Evolutionary conservation across 2,888 invertebrate species (phyloP).

Genomic region (Cheilosia variabilis): DNA sequence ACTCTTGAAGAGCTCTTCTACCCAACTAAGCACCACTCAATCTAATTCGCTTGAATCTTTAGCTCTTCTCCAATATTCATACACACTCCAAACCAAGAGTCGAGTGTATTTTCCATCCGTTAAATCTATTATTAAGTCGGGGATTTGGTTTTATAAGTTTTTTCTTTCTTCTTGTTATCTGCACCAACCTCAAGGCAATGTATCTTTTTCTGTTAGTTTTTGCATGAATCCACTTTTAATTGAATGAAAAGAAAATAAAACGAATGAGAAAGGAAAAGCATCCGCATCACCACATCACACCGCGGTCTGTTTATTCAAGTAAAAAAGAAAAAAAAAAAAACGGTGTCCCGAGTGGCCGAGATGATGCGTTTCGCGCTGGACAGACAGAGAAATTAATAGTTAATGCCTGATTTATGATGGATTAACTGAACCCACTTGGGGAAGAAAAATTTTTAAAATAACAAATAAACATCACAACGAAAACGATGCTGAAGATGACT

Average conservation of each 20-base stretch:
- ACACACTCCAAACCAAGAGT: constrained; percentile 31
- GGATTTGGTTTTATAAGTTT: not conserved
- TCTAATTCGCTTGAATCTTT: constrained; percentile 49
- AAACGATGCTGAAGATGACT: constrained; percentile 33
- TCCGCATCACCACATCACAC: constrained; percentile 11
- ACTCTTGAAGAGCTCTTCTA: constrained; percentile 12
- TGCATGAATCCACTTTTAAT: constrained; percentile 52
- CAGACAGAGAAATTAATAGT: constrained; percentile 71
- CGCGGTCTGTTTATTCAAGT: constrained; percentile 43
- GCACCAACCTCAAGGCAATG: constrained; percentile 38
- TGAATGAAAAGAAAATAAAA: constrained; percentile 36
- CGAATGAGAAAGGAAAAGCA: constrained; percentile 22
- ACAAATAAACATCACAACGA: constrained; percentile 73
- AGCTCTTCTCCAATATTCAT: constrained; percentile 21
- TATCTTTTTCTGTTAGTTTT: constrained; percentile 36
- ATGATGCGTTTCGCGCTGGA: constrained; percentile 6
- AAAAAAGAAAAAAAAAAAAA: not conserved
- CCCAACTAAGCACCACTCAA: constrained; percentile 50
- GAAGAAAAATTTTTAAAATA: constrained; percentile 61
- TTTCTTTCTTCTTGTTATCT: constrained; percentile 10
- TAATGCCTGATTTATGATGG: constrained; percentile 75
- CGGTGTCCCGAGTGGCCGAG: not conserved
- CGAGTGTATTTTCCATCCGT: constrained; percentile 49
- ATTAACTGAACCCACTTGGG: constrained; percentile 72
- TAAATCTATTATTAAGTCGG: constrained; percentile 53